Evolutionary conservation across 2,888 invertebrate species (phyloP).

Genomic region (Brachynemurus nebulosus): DNA sequence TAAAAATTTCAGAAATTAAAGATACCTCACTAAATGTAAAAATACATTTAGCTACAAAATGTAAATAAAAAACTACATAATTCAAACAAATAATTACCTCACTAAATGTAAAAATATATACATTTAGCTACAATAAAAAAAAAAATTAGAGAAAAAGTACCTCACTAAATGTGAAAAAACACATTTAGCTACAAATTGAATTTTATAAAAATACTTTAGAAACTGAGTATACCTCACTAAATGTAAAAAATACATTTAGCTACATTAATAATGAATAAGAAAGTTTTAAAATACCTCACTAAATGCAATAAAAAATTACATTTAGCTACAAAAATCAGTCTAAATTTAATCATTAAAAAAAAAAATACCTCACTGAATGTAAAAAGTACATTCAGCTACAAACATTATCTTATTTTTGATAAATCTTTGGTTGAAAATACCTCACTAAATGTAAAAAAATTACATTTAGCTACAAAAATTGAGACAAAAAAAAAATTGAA

Average conservation of each 20-base stretch:
- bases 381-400: constrained; percentile 4
- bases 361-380: constrained; percentile 4
- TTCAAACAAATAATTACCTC: neutral
- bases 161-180: neutral
- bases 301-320: too few relatives aligned
- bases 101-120: too few relatives aligned
- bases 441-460: too few relatives aligned
- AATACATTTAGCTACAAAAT: too few relatives aligned
- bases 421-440: too few relatives aligned
- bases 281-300: neutral
- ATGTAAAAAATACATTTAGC: neutral
- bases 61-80: too few relatives aligned
- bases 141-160: neutral
- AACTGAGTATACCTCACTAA: constrained; percentile 6
- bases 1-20: too few relatives aligned
- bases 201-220: neutral
- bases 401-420: too few relatives aligned
- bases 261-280: too few relatives aligned
- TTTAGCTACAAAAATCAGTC: neutral
- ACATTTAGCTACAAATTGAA: neutral
- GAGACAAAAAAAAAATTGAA: too few relatives aligned
- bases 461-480: too few relatives aligned
- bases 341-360: neutral
- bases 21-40: constrained; percentile 6
- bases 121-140: too few relatives aligned